Evolutionary conservation across 2,113 vertebrate genomes (phyloP).

Genomic region (Semnopithecus entellus): DNA sequence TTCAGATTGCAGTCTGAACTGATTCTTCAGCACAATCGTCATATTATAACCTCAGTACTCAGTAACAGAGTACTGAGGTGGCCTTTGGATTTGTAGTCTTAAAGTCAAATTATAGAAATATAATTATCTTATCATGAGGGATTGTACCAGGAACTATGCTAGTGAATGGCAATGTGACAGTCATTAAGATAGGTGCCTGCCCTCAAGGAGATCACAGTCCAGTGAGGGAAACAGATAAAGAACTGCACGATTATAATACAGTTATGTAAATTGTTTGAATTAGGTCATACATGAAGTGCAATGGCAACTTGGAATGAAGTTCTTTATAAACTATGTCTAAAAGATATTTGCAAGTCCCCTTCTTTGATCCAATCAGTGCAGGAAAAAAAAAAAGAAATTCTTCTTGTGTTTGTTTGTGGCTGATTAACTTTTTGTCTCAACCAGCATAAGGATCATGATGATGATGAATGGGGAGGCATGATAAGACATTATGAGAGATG

Average conservation of each 20-base stretch:
- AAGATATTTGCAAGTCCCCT: background rate
- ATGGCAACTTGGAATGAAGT: background rate
- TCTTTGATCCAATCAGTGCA: background rate
- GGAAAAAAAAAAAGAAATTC: background rate
- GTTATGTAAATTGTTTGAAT: background rate
- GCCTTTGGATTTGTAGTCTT: background rate
- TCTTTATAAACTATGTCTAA: background rate
- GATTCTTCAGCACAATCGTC: background rate
- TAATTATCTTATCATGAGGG: background rate
- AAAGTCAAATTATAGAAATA: background rate
- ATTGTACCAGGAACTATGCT: background rate
- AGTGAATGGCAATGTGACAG: background rate
- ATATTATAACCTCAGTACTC: background rate
- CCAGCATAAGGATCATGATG: background rate
- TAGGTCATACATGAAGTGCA: background rate
- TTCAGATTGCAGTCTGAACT: conserved; percentile 12
- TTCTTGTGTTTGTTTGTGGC: background rate
- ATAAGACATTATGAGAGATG: background rate
- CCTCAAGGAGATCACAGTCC: background rate
- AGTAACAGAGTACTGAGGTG: background rate
- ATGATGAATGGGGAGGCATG: background rate
- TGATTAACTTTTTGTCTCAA: background rate
- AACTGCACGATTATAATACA: background rate
- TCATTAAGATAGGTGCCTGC: background rate
- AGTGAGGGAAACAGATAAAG: background rate